Evolutionary conservation across 1,140 invertebrate species (phyloP), one percentile per base, ranked within the genome.

Genomic region (Lepidurus couesii): DNA sequence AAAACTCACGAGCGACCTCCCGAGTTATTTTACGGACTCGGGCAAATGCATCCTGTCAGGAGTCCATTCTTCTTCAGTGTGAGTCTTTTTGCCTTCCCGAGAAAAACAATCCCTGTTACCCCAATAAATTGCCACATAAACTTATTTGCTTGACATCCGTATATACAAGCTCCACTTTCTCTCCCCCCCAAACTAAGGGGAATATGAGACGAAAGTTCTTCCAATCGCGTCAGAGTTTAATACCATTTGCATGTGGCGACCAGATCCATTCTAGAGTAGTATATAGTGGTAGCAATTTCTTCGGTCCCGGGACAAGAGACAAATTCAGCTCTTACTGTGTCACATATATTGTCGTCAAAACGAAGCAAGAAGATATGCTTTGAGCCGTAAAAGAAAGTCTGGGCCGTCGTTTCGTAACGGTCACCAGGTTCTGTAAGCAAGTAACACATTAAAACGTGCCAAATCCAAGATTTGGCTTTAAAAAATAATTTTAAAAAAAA

Each of bases 71-170:
- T 65, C 53, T 65, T 65, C 53, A 65, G 9, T 13, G 16, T 65
- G 21, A 16, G 9, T 65, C 53, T 13, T 21, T 21, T 21, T 21
- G 34, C 53, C 21, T 65, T 65, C 53, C 13, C n/a, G 21, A 65
- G 53, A 65, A 65, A 65, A 65, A 65, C 53, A 65, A 65, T 65
- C 53, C 13, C 16, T 7, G 53, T 21, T 65, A n/a, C n/a, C 53
- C 53, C n/a, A 65, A 65, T 65, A 65, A n/a, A 13, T 65, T 65
- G 53, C 21, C 53, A 65, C 53, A 65, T 65, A 65, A 65, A 65
- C 53, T 65, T 65, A 65, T 65, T 65, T 65, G 53, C 53, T 21
- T 65, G 9, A 21, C 53, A 21, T 65, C 53, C 53, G 21, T 65
- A n/a, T 65, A n/a, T 65, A 65, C 53, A 65, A 65, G 16, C 16